Conservation (phyloP, 2,797 vertebrate species). For the Dromococcyx pavoninus region DNA sequence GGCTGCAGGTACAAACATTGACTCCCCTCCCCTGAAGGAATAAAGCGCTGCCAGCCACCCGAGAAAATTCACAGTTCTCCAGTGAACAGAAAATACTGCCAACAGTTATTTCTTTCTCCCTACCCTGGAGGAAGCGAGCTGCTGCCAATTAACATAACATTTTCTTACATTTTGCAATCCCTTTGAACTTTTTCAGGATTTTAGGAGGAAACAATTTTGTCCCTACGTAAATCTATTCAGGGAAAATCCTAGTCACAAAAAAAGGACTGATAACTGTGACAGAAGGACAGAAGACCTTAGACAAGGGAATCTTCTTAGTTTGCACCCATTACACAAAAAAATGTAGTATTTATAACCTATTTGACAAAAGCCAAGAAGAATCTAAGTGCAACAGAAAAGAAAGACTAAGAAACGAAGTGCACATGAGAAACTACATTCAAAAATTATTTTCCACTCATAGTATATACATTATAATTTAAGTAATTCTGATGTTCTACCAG, state of each 20-base stretch:
- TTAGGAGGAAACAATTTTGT: constrained; percentile 41
- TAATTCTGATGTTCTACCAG: neutral
- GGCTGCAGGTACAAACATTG: constrained; percentile 47
- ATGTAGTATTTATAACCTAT: neutral
- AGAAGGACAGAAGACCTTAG: constrained; percentile 32
- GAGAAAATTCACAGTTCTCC: constrained; percentile 20
- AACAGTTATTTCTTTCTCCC: constrained; percentile 26
- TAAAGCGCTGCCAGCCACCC: constrained; percentile 40
- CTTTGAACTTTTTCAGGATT: constrained; percentile 54
- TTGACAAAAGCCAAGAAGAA: constrained; percentile 10
- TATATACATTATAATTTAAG: neutral
- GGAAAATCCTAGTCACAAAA: constrained; percentile 24
- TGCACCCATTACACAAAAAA: neutral
- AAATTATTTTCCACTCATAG: neutral
- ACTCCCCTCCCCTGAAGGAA: constrained; percentile 11
- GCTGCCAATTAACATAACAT: constrained; percentile 53
- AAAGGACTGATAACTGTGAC: constrained; percentile 12
- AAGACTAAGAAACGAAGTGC: neutral
- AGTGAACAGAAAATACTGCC: constrained; percentile 18
- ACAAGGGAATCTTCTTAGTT: constrained; percentile 2
- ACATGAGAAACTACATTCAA: neutral
- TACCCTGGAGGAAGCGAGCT: constrained; percentile 32
- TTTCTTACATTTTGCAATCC: constrained; percentile 32
- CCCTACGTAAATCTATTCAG: constrained; percentile 39
- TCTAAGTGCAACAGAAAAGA: neutral